Conservation (phyloP, 2,888 invertebrate genomes). For the Thereva unica region DNA sequence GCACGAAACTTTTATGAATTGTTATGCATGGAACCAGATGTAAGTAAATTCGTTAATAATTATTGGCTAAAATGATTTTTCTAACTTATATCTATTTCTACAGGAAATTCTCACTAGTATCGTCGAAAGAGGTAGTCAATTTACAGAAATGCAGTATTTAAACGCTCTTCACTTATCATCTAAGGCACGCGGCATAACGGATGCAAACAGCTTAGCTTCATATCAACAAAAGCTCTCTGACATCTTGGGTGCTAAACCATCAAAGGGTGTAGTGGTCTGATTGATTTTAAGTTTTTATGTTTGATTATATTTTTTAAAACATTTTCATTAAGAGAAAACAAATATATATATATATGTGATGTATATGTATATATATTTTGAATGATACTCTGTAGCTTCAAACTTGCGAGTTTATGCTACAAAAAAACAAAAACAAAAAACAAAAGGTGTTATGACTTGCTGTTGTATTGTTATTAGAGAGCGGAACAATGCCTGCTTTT, state of each 20-base stretch:
- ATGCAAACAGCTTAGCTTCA: slow-evolving; percentile 64
- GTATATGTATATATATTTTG: no score
- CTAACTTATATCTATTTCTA: slow-evolving; percentile 33
- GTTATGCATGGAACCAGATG: slow-evolving; percentile 80
- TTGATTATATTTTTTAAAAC: slow-evolving; percentile 16
- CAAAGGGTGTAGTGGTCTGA: slow-evolving; percentile 79
- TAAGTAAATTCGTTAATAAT: slow-evolving; percentile 53
- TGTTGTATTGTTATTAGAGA: no score
- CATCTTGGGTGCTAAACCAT: slow-evolving; percentile 70
- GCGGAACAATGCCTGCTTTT: no score
- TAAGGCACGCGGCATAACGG: slow-evolving; percentile 63
- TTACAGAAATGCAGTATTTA: slow-evolving; percentile 85
- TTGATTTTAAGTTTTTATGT: slow-evolving; percentile 52
- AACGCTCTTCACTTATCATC: slow-evolving; percentile 81
- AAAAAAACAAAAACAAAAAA: no score
- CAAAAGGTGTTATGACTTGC: no score
- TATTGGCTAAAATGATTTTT: not conserved
- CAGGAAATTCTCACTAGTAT: slow-evolving; percentile 84
- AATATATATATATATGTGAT: no score
- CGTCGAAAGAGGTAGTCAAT: slow-evolving; percentile 85
- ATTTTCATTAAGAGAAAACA: not conserved
- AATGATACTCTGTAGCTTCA: no score
- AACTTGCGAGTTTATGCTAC: no score
- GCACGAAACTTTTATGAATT: slow-evolving; percentile 88
- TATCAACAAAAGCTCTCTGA: slow-evolving; percentile 81